Evolutionary conservation across 2,888 invertebrate species (phyloP).

Genomic region (Eupithecia pulchellata): DNA sequence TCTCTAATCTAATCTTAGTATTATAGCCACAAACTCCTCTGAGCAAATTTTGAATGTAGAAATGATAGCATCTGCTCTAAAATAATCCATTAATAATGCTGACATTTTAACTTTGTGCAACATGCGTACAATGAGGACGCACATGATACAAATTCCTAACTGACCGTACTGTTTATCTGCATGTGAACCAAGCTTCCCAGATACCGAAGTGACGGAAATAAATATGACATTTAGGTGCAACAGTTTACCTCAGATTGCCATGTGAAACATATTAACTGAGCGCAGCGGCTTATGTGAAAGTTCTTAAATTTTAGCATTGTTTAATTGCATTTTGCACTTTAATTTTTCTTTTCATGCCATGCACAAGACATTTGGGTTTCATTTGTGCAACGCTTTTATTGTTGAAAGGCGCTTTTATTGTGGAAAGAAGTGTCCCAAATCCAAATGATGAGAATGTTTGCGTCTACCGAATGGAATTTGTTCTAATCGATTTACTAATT

Average conservation of each 20-base stretch:
- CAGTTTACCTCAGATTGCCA: constrained; percentile 20
- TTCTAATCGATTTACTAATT: constrained; percentile 16
- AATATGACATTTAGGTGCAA: constrained; percentile 35
- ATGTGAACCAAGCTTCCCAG: constrained; percentile 25
- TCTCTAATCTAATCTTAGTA: no score
- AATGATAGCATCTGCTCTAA: neutral
- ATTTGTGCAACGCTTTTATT: no score
- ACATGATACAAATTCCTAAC: neutral
- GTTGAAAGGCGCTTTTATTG: no score
- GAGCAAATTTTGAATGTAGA: neutral
- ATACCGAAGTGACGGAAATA: constrained; percentile 28
- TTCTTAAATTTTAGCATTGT: constrained; percentile 41
- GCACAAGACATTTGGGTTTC: constrained; percentile 45
- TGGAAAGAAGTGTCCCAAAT: constrained; percentile 25
- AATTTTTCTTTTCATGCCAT: constrained; percentile 42
- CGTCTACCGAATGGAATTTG: constrained; percentile 35
- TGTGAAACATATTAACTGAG: constrained; percentile 38
- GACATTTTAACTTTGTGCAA: neutral
- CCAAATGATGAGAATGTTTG: constrained; percentile 22
- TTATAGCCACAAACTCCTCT: no score
- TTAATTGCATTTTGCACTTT: constrained; percentile 43
- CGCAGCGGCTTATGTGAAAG: constrained; percentile 38
- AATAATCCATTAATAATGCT: neutral
- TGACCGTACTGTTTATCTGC: constrained; percentile 24
- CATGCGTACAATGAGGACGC: neutral